A percentile compares a stretch with the other conserved stretches of the same genome.
phyloP scores from a whole-genome alignment of 2,888 invertebrate genomes.

The Pristionchus fissidentatus region DNA sequence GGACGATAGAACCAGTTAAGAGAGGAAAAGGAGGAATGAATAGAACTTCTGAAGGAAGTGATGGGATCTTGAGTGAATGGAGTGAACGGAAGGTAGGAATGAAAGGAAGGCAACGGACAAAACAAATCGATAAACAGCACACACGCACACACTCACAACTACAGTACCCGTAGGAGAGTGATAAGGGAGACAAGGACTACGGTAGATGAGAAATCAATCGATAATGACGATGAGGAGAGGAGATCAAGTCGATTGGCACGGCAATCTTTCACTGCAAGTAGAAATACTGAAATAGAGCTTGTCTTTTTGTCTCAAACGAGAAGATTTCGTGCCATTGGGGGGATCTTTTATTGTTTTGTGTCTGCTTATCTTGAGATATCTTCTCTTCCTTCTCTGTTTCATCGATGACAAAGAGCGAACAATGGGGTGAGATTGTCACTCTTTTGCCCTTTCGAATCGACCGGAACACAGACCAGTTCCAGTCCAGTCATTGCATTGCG shows the following conservation, averaged over 20 bases:
- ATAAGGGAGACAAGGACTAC: slow-evolving; percentile 4
- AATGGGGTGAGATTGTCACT: slow-evolving; percentile 27
- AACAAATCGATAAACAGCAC: slow-evolving; percentile 30
- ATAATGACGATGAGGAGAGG: slow-evolving; percentile 16
- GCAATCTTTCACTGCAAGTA: slow-evolving; percentile 52
- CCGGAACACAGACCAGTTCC: neutral
- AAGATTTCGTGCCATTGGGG: too few relatives aligned
- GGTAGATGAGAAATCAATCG: neutral
- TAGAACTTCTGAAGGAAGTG: neutral
- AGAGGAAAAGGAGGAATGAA: slow-evolving; percentile 12
- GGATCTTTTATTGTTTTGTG: slow-evolving; percentile 29
- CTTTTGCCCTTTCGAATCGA: slow-evolving; percentile 7
- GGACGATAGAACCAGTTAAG: slow-evolving; percentile 32
- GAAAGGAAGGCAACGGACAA: neutral
- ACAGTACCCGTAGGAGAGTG: slow-evolving; percentile 26
- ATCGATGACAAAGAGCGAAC: neutral
- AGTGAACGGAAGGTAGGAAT: neutral
- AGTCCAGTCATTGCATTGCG: neutral
- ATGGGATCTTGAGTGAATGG: neutral
- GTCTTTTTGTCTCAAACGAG: too few relatives aligned
- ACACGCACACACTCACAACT: neutral
- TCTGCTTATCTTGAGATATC: neutral
- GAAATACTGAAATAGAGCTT: neutral
- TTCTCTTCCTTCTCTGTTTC: slow-evolving; percentile 7
- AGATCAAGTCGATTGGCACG: slow-evolving; percentile 49